Evolutionary conservation across 2,113 vertebrate genomes (phyloP), one percentile per base, ranked within the genome.

Genomic region (Sorex fumeus): DNA sequence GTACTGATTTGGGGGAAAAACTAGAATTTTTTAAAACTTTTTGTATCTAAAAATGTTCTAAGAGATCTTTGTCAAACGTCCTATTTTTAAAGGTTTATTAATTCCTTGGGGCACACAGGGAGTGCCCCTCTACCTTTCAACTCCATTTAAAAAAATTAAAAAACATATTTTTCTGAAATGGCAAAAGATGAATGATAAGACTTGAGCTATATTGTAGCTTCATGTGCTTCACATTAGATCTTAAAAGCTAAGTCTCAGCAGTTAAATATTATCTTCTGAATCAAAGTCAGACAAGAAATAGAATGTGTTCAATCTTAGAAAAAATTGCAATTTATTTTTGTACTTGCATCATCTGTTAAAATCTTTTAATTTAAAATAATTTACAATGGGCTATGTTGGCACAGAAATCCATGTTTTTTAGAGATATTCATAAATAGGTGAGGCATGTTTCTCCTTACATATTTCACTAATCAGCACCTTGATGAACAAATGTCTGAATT

Each of bases 41-140:
- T 91, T 76, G 72, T 32, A 90, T 18, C n/a, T 90, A 15, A 86
- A 93, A 94, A 81, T 70, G 1, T 78, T 91, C 47, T 87, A 87
- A 91, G 30, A 43, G 27, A 45, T 90, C 50, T 78, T 87, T 85
- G 43, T 16, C 64, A 93, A 72, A 84, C 72, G 8, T 34, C 40
- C 25, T 74, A 15, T 88, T 96, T 70, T 74, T 91, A 25, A 89
- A 87, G 57, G 11, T 0, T 85, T 82, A 69, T 83, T 89, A 36
- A 70, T 75, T 12, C 21, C 62, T 13, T 76, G 4, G 72, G 8
- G 89, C 28, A 84, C n/a, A 34, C 3, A 82, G 28, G 15, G 19
- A 36, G 1, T 45, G 28, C 64, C 25, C 8, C 30, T 6, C 70
- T 72, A 40, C 3, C 16, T 15, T 13, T 57, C 36, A 77, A 40